Evolutionary conservation across 2,113 vertebrate species (phyloP).

Genomic region (Neogobius melanostomus): DNA sequence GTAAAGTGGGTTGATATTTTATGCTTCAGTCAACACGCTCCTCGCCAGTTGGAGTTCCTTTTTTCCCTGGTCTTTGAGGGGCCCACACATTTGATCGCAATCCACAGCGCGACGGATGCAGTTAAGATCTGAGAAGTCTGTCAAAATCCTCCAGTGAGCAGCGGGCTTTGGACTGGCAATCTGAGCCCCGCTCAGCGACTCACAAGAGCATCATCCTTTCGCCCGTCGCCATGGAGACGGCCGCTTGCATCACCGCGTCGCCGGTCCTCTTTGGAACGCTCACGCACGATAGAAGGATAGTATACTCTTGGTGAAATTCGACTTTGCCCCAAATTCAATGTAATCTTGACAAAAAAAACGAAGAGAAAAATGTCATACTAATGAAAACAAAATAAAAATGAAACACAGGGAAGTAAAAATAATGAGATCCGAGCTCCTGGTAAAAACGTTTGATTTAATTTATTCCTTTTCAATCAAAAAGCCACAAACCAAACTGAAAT

Average conservation of each 20-base stretch:
- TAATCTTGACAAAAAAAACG: too few species aligned
- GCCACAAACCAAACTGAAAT: too few species aligned
- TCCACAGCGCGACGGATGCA: not conserved
- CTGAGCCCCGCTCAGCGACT: not conserved
- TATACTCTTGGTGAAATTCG: too few species aligned
- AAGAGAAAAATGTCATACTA: too few species aligned
- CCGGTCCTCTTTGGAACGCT: not conserved
- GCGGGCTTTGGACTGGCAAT: not conserved
- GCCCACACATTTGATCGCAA: not conserved
- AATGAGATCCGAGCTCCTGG: too few species aligned
- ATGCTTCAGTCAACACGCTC: not conserved
- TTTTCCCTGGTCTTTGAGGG: not conserved
- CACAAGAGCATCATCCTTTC: not conserved
- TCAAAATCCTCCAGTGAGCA: slow-evolving; percentile 3
- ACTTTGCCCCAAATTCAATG: too few species aligned
- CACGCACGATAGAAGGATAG: not conserved
- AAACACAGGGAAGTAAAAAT: too few species aligned
- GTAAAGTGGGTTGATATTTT: not conserved
- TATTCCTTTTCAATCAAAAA: too few species aligned
- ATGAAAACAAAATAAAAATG: too few species aligned
- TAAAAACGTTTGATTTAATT: too few species aligned
- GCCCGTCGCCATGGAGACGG: not conserved
- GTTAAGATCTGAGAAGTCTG: slow-evolving; percentile 1
- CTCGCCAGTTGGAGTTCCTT: not conserved
- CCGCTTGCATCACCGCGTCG: not conserved